phyloP scores from a whole-genome alignment of 2,113 vertebrate genomes.

The Thunnus thynnus region DNA sequence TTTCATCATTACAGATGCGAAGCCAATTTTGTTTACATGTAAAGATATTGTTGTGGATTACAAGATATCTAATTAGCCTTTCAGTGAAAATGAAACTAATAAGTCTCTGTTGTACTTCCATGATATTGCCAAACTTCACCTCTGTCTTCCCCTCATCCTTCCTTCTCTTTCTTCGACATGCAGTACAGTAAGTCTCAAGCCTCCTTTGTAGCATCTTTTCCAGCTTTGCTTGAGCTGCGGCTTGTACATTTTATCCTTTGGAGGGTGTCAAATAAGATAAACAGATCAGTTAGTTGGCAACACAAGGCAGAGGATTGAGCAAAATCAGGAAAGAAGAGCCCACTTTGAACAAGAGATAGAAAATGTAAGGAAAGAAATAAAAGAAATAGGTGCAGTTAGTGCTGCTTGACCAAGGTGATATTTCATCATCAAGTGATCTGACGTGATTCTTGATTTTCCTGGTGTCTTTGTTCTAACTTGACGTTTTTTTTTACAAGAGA shows the following conservation, averaged over 20 bases:
- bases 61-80: neutral
- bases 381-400: conserved; percentile 1
- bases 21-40: neutral
- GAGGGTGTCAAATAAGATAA: conserved; percentile 45
- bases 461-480: conserved; percentile 17
- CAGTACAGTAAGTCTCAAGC: neutral
- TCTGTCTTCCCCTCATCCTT: neutral
- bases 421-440: conserved; percentile 56
- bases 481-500: conserved; percentile 38
- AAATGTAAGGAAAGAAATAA: neutral
- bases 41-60: neutral
- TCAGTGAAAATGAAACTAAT: neutral
- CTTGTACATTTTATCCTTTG: conserved; percentile 30
- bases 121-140: neutral
- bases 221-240: conserved; percentile 28
- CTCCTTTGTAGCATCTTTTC: conserved; percentile 17
- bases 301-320: conserved; percentile 8
- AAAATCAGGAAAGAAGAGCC: conserved; percentile 6
- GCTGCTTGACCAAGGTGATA: conserved; percentile 35
- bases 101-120: neutral
- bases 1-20: conserved; percentile 22
- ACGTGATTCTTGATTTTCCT: conserved; percentile 46
- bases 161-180: conserved; percentile 1
- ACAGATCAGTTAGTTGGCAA: conserved; percentile 43
- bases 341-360: neutral